A percentile compares a stretch with the other conserved stretches of the same genome.
phyloP scores from a whole-genome alignment of 2,888 invertebrate genomes.

The Stenichneumon culpator region DNA sequence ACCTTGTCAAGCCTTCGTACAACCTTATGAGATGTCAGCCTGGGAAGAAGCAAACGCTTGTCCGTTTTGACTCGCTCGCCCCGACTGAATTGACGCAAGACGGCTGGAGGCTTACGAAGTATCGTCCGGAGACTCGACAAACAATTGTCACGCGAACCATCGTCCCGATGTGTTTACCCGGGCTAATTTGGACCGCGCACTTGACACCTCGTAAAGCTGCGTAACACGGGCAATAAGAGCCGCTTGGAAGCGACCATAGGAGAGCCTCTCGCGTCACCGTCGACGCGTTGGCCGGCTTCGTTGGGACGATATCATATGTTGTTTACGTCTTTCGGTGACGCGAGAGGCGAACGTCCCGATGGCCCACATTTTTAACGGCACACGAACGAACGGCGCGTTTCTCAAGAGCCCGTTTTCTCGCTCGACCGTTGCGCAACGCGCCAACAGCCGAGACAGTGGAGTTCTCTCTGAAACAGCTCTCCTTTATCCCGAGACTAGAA shows the following conservation, averaged over 20 bases:
- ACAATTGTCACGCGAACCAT: not conserved
- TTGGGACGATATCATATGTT: constrained; percentile 52
- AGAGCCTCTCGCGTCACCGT: not conserved
- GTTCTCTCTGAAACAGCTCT: constrained; percentile 57
- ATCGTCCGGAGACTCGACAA: not conserved
- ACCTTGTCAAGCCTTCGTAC: too few species aligned
- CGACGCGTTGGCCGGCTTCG: constrained; percentile 1
- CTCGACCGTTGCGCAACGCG: constrained; percentile 57
- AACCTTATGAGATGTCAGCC: not conserved
- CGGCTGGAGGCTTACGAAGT: not conserved
- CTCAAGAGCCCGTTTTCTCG: constrained; percentile 69
- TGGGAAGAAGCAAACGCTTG: not conserved
- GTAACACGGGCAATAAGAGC: constrained; percentile 10
- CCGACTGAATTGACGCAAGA: not conserved
- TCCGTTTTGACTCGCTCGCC: not conserved
- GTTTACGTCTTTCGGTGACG: constrained; percentile 70
- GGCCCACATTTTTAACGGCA: constrained; percentile 78
- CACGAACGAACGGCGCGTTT: constrained; percentile 67
- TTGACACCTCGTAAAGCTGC: not conserved
- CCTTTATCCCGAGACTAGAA: constrained; percentile 71
- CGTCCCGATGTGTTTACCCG: not conserved
- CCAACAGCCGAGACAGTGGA: constrained; percentile 26
- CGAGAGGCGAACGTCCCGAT: constrained; percentile 73
- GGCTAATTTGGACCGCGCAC: not conserved
- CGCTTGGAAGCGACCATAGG: constrained; percentile 21